These are phyloP conservation scores for Hypercompe scribonia DNA, from an alignment of 2,888 invertebrate genomes.

Conservation along the genomic window DNA sequence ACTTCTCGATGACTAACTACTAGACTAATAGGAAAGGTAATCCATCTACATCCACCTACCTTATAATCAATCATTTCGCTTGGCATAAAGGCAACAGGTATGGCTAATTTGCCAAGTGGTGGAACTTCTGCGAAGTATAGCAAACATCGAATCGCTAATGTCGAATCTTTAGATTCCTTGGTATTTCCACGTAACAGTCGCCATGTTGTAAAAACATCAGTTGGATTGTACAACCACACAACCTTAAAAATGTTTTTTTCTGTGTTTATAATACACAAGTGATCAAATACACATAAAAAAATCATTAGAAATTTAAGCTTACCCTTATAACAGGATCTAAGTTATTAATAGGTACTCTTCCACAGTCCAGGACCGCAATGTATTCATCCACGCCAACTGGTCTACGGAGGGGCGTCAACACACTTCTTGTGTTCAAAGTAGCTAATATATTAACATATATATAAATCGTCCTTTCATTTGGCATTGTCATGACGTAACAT, in stretches of 20 bases:
- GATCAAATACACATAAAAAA: too few species aligned
- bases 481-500: constrained; percentile 75
- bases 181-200: constrained; percentile 74
- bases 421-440: constrained; percentile 64
- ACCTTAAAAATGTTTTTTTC: constrained; percentile 61
- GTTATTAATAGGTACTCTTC: constrained; percentile 81
- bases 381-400: constrained; percentile 57
- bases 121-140: constrained; percentile 81
- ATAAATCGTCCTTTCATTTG: constrained; percentile 70
- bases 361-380: constrained; percentile 75
- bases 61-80: constrained; percentile 82
- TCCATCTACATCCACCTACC: constrained; percentile 52
- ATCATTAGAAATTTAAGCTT: constrained; percentile 32
- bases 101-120: constrained; percentile 76
- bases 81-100: constrained; percentile 81
- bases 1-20: neutral
- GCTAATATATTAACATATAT: constrained; percentile 70
- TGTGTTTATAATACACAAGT: too few species aligned
- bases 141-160: constrained; percentile 68
- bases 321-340: constrained; percentile 82
- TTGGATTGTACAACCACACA: constrained; percentile 81
- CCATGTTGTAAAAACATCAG: constrained; percentile 80
- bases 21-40: neutral
- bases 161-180: constrained; percentile 49
- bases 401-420: constrained; percentile 72